Percentiles rank a stretch among this genome's conserved stretches.
phyloP scores from a whole-genome alignment of 2,888 invertebrate genomes.

The Tortricodes alternella region DNA sequence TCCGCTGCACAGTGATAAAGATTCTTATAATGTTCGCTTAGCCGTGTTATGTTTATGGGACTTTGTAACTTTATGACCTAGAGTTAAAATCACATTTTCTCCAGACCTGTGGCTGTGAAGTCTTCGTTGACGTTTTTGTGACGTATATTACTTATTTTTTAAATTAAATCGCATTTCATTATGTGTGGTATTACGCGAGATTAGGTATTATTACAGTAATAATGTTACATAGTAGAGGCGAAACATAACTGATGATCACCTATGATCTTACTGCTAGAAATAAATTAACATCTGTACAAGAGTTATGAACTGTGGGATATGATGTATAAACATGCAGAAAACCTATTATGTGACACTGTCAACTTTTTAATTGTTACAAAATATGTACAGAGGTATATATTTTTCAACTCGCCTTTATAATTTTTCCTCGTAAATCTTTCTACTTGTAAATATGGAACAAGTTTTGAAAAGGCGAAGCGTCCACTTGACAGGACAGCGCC shows the following conservation, averaged over 20 bases:
- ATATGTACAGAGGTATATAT: no score
- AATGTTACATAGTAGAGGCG: neutral
- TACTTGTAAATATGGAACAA: neutral
- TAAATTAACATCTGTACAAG: neutral
- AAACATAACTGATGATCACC: neutral
- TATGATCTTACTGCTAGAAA: neutral
- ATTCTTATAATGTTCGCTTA: slow-evolving; percentile 9
- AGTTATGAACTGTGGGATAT: neutral
- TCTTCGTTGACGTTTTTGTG: slow-evolving; percentile 16
- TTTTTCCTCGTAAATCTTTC: neutral
- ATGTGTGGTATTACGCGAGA: slow-evolving; percentile 11
- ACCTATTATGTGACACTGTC: no score
- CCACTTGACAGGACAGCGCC: slow-evolving; percentile 43
- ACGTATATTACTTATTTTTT: slow-evolving; percentile 30
- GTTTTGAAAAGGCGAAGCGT: slow-evolving; percentile 33
- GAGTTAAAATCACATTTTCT: slow-evolving; percentile 18
- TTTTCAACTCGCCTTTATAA: neutral
- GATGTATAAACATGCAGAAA: no score
- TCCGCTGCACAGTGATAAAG: neutral
- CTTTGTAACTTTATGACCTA: slow-evolving; percentile 15
- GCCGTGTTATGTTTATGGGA: slow-evolving; percentile 18
- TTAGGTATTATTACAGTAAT: slow-evolving; percentile 19
- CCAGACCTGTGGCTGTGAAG: neutral
- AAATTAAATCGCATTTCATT: slow-evolving; percentile 2
- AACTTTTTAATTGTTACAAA: no score